phyloP scores from a whole-genome alignment of 2,797 vertebrate species.

The Sarcoramphus papa region DNA sequence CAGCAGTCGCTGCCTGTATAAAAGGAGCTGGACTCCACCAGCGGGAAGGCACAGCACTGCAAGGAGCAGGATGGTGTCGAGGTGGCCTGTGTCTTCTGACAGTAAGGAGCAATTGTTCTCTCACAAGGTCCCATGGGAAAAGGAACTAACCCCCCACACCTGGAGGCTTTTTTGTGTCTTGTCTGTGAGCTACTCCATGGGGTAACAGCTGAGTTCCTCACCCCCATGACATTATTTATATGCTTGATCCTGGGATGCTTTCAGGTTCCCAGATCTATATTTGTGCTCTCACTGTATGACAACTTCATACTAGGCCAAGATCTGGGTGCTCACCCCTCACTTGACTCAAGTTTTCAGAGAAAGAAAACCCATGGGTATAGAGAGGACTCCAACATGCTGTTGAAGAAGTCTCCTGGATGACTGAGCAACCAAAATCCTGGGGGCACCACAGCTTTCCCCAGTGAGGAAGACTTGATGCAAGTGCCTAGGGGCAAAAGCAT shows the following conservation, averaged over 20 bases:
- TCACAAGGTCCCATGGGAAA: background rate
- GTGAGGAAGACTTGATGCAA: background rate
- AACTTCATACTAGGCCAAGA: background rate
- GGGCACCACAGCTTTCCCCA: background rate
- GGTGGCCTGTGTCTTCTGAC: background rate
- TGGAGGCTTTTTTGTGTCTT: background rate
- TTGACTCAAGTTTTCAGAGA: background rate
- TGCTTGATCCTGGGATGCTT: background rate
- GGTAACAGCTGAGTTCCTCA: background rate
- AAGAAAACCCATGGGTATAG: background rate
- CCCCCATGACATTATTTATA: background rate
- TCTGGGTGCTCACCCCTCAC: background rate
- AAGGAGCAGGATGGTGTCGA: accelerated
- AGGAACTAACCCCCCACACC: background rate
- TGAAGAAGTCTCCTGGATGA: background rate
- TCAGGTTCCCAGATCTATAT: background rate
- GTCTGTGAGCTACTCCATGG: background rate
- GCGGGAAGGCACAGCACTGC: background rate
- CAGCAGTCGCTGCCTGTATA: background rate
- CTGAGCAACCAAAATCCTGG: background rate
- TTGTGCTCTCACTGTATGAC: background rate
- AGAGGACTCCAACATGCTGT: background rate
- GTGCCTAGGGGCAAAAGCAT: background rate
- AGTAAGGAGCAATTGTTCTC: background rate
- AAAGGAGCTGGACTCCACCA: background rate